Evolutionary conservation across 2,113 vertebrate genomes (phyloP).

Genomic region (Thamnaconus septentrionalis): DNA sequence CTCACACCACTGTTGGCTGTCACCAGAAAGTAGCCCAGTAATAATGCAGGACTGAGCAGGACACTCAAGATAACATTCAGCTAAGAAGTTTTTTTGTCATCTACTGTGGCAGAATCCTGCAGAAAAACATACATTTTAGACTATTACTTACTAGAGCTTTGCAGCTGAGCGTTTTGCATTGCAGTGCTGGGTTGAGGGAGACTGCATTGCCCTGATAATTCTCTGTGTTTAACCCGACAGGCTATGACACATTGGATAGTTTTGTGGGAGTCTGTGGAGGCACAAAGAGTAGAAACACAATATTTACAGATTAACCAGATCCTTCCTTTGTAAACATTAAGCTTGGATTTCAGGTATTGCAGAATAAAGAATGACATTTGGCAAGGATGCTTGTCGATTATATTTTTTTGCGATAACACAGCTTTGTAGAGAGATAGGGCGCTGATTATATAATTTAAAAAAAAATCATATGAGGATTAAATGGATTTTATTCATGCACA

Average conservation of each 20-base stretch:
- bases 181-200: no score
- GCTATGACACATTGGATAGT: no score
- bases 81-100: conserved; percentile 1
- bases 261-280: no score
- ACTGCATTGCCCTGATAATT: no score
- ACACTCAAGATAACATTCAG: neutral
- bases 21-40: conserved; percentile 2
- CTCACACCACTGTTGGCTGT: conserved; percentile 25
- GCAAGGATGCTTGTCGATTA: conserved; percentile 9
- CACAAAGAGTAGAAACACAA: no score
- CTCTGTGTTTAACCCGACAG: neutral
- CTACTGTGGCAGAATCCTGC: neutral
- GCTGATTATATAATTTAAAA: neutral
- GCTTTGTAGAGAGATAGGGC: conserved; percentile 4
- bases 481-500: conserved; percentile 33
- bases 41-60: neutral
- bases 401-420: conserved; percentile 14
- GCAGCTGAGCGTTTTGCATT: neutral
- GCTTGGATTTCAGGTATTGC: no score
- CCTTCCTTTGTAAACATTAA: neutral
- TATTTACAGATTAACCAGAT: no score
- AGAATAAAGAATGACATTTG: neutral
- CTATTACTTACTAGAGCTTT: conserved; percentile 4
- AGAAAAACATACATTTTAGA: neutral
- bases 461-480: conserved; percentile 11